Conservation (phyloP, 2,113 vertebrate species). For the Laterallus jamaicensis region DNA sequence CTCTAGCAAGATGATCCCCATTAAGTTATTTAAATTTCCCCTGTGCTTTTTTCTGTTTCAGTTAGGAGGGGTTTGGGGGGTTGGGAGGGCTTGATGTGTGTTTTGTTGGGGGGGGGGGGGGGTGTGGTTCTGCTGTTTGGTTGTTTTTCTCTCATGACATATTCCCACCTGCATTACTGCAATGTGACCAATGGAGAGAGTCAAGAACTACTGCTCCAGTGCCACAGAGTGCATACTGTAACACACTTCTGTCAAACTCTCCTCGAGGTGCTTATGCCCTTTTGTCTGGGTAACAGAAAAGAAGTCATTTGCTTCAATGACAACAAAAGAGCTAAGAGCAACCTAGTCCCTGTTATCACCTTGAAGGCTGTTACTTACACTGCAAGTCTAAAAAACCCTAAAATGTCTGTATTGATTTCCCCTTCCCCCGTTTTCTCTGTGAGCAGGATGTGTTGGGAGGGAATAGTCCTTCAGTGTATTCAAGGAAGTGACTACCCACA, state of each 20-base stretch:
- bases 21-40: not conserved
- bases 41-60: not conserved
- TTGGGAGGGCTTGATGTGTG: too few relatives aligned
- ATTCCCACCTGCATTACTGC: not conserved
- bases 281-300: not conserved
- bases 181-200: not conserved
- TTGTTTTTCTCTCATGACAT: not conserved
- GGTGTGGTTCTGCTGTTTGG: too few relatives aligned
- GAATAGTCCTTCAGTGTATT: not conserved
- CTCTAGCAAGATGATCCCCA: not conserved
- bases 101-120: rapidly evolving
- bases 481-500: too few relatives aligned
- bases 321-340: not conserved
- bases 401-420: not conserved
- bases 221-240: not conserved
- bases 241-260: not conserved
- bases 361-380: not conserved
- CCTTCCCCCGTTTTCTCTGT: not conserved
- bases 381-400: not conserved
- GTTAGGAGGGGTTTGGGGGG: not conserved
- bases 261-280: not conserved
- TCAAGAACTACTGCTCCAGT: not conserved
- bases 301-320: not conserved
- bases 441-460: not conserved
- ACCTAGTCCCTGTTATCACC: not conserved